Evolutionary conservation across 2,797 vertebrate species (phyloP), one percentile per base, ranked within the genome.

Genomic region (Psittacula echo): DNA sequence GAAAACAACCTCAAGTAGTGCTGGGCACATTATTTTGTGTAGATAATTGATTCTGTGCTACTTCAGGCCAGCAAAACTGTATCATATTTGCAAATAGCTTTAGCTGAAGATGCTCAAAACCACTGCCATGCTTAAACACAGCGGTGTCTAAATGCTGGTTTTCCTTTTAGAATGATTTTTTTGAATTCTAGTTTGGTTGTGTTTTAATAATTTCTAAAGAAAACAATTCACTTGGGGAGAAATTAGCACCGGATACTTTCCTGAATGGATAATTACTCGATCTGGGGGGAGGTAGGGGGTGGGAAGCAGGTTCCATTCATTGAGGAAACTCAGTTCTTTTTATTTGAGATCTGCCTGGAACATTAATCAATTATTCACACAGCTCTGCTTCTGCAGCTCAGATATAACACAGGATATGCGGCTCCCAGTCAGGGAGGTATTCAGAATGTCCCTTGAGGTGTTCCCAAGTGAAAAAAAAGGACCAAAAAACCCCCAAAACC

Each of bases 271-370:
- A 91, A 68, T 65, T 65, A 51, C 48, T 75, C 2, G 50, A 54
- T 67, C 29, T 15, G 15, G 37, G 32, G 27, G 32, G 37, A 17
- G 17, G 44, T 65, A 4, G 5, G 11, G 14, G 5, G 1, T 4
- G 21, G 32, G 32, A 78, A 71, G 30, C 42, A 56, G 60, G 51
- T 79, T 94, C n/a, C 54, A 48, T 79, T 93, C 0, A 0, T 67
- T 67, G 41, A 85, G 21, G 64, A 92, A 92, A 71, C 32, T 60
- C 26, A 86, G 19, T 81, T 91, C 18, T 78, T 96, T 86, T 90
- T 37, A 45, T 79, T 78, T 95, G 72, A 89, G 44, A 48, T 95
- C 67, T 93, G 44, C 75, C 71, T 85, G 88, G 56, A 93, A 87
- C 37, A 72, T 74, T 56, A 72, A 89, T 93, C 70, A 86, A 26